Evolutionary conservation across 2,888 invertebrate species (phyloP), one percentile per base, ranked within the genome.

Genomic region (Lepetodrilus schrolli): DNA sequence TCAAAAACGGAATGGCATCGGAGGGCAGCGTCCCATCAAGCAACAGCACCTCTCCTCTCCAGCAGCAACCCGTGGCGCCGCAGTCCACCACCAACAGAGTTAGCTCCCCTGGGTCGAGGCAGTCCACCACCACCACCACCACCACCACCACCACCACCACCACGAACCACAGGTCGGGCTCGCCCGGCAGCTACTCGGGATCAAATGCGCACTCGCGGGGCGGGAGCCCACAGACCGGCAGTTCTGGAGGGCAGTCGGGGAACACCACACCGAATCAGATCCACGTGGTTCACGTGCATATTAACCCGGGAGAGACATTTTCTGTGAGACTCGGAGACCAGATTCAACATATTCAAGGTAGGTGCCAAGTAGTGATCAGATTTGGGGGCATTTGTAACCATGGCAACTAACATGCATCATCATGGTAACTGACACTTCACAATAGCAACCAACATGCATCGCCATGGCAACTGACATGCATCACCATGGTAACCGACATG

Each of bases 221-320:
- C n/a, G 74, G 72, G 21, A 74, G 74, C 38, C 74, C 74, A 8
- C 72, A 71, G 34, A 71, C 74, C n/a, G 73, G 75, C 4, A 68
- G 68, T 68, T 26, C 68, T 4, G 71, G 70, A 17, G 47, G 50
- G 26, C 26, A 26, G 43, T 43, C 43, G n/a, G 70, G 72, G 23
- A 74, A 74, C 10, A 76, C 79, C n/a, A 75, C 82, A 2, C 58
- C 78, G 10, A 81, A 80, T 48, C 82, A 80, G 38, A 93, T 94
- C 85, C 93, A 94, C 88, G 93, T 94, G 75, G 94, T 95, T 80
- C 93, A 94, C 84, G 93, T 95, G 86, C 95, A 95, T 90, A 93
- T 95, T 83, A 94, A 94, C 90, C 94, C 94, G 10, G 95, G 95
- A n/a, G 94, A 95, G 84, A 94, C 94, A 26, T 93, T 95, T 88